Base-by-base conservation (phyloP, 2,797 vertebrate species). In the Leptoclinus maculatus region DNA sequence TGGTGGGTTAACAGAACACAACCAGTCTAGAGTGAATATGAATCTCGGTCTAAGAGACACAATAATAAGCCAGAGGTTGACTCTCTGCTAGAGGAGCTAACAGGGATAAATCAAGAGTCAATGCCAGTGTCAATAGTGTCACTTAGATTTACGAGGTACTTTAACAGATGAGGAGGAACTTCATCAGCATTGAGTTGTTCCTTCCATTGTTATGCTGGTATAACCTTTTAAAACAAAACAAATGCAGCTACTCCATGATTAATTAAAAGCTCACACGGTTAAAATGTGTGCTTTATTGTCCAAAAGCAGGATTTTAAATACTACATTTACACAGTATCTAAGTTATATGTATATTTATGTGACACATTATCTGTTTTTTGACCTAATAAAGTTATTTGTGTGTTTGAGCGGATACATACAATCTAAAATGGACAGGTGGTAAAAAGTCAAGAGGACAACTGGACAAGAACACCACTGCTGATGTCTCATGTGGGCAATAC, bases 401-500 rank as follows among this genome's bases (percentile, higher is more conserved):
- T 53, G 29, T 41, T 32, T 65, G 47, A 68, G 43, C 14, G 17
- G n/a, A 47, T 3, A 1, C 43, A 32, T 54, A 17, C 27, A 1
- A 16, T 32, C 4, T 41, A 7, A 25, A 34, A 4, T 27, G 27
- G 7, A n/a, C 45, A 47, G 17, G 27, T 23, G 36, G 2, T 4
- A 14, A 12, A 51, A 9, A 65, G 19, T 34, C 29, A n/a, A 12
- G 8, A 12, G 68, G 17, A 47, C 12, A 38, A 4, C 25, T 29
- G 67, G 13, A 39, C 14, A 14, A 19, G 32, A 21, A 14, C 41
- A 29, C 9, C 3, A 0, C 19, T 11, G 4, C 34, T 14, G 60
- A 9, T 7, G 53, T 43, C 14, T 62, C 36, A 27, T 67, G 1
- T 62, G 32, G 38, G 59, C 70, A 76, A 81, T 3, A 70, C 39